phyloP scores from a whole-genome alignment of 2,797 vertebrate genomes.

The Sylvia borin region DNA sequence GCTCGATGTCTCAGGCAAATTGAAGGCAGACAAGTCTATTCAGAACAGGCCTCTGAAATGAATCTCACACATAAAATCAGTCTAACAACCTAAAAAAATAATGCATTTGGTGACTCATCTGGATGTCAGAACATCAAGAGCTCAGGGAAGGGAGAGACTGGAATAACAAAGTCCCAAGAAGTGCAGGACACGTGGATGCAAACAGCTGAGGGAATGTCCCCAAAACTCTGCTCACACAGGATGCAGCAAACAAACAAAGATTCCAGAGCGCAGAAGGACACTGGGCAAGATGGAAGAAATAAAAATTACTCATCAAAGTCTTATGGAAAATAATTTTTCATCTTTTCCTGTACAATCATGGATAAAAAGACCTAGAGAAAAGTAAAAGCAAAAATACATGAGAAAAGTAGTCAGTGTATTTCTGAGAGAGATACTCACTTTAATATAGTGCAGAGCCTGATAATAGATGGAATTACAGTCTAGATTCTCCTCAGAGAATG shows the following conservation, averaged over 20 bases:
- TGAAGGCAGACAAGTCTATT: slow-evolving; percentile 3
- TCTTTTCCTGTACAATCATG: background rate
- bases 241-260: background rate
- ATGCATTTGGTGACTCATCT: slow-evolving; percentile 8
- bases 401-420: background rate
- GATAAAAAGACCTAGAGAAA: background rate
- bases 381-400: background rate
- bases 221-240: background rate
- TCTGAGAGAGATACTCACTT: background rate
- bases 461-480: background rate
- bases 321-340: background rate
- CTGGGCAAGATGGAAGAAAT: background rate
- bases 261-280: background rate
- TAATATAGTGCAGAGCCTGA: background rate
- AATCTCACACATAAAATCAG: slow-evolving; percentile 29
- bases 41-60: background rate
- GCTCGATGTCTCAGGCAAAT: background rate
- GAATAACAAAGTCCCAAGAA: background rate
- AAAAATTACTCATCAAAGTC: background rate
- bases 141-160: background rate
- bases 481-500: background rate
- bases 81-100: background rate
- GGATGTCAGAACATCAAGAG: background rate
- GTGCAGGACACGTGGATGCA: background rate
- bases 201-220: background rate